Percentiles rank a stretch among this genome's conserved stretches.
Conservation (phyloP, 1,140 invertebrate genomes). For the Psix sp. region DNA sequence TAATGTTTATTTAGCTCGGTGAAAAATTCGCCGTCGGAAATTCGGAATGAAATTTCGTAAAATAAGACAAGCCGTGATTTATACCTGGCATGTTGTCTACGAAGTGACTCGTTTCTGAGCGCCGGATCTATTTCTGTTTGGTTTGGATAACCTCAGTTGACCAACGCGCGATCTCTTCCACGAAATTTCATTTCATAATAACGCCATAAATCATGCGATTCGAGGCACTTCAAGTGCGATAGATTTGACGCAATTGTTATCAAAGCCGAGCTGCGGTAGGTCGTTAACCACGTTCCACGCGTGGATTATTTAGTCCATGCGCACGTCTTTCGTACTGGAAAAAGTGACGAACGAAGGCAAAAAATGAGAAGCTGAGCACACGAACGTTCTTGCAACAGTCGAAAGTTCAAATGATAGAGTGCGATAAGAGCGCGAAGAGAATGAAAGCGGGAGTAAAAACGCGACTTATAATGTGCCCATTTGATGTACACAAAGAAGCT, state of each 20-base stretch:
- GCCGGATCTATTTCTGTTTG: constrained; percentile 60
- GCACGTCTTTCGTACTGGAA: constrained; percentile 10
- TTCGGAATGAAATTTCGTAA: constrained; percentile 56
- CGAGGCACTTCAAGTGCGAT: constrained; percentile 41
- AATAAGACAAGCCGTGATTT: constrained; percentile 58
- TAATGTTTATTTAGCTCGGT: constrained; percentile 48
- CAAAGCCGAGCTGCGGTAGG: constrained; percentile 51
- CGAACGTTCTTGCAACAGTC: constrained; percentile 29
- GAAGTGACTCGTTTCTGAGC: constrained; percentile 55
- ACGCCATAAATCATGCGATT: constrained; percentile 58
- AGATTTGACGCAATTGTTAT: constrained; percentile 59
- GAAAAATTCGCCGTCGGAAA: constrained; percentile 52
- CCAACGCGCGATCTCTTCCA: constrained; percentile 59
- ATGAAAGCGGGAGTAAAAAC: constrained; percentile 36
- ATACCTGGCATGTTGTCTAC: constrained; percentile 60
- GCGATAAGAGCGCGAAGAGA: constrained; percentile 39
- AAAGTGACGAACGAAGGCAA: constrained; percentile 12
- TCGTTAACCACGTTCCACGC: constrained; percentile 47
- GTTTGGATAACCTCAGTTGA: constrained; percentile 62
- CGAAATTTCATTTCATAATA: constrained; percentile 61
- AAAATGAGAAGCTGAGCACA: no score
- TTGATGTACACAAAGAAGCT: constrained; percentile 52
- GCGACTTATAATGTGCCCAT: constrained; percentile 23
- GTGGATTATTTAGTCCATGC: constrained; percentile 44
- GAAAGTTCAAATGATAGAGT: constrained; percentile 55